Evolutionary conservation across 2,888 invertebrate species (phyloP).

Genomic region (Meiosimyza platycephala): DNA sequence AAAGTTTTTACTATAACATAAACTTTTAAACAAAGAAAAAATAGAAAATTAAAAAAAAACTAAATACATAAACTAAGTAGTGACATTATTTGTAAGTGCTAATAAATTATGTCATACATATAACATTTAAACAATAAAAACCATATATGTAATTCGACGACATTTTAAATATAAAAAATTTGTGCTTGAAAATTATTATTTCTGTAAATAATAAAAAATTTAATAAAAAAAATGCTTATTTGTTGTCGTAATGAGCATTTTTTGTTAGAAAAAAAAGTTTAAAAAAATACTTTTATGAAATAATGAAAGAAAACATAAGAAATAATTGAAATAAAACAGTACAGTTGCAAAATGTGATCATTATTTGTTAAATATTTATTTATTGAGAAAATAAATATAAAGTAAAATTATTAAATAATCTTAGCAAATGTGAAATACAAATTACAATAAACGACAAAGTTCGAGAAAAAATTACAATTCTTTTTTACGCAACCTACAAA

Average conservation of each 20-base stretch:
- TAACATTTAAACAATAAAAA: slow-evolving; percentile 35
- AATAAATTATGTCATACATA: slow-evolving; percentile 30
- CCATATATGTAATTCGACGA: slow-evolving; percentile 24
- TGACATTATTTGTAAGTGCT: slow-evolving; percentile 41
- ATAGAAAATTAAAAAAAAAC: slow-evolving; percentile 37
- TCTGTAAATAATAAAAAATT: slow-evolving; percentile 1
- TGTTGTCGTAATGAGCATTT: slow-evolving; percentile 47
- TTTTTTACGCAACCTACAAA: too few species aligned
- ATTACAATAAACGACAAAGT: slow-evolving; percentile 18
- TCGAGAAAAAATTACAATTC: slow-evolving; percentile 37
- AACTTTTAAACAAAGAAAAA: slow-evolving; percentile 25
- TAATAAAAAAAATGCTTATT: slow-evolving; percentile 43
- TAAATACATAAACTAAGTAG: slow-evolving; percentile 33
- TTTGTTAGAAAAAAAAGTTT: slow-evolving; percentile 62
- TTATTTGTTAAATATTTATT: slow-evolving; percentile 43
- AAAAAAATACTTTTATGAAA: slow-evolving; percentile 21
- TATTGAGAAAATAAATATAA: slow-evolving; percentile 48
- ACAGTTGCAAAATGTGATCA: slow-evolving; percentile 28
- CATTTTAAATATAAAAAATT: slow-evolving; percentile 44
- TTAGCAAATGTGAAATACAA: too few species aligned
- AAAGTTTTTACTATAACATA: slow-evolving; percentile 35
- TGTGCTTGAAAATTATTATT: slow-evolving; percentile 6
- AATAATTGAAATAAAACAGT: slow-evolving; percentile 27
- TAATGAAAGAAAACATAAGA: slow-evolving; percentile 36
- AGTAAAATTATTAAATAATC: slow-evolving; percentile 31